Evolutionary conservation across 2,113 vertebrate genomes (phyloP), one percentile per base, ranked within the genome.

Genomic region (Pagrus major): DNA sequence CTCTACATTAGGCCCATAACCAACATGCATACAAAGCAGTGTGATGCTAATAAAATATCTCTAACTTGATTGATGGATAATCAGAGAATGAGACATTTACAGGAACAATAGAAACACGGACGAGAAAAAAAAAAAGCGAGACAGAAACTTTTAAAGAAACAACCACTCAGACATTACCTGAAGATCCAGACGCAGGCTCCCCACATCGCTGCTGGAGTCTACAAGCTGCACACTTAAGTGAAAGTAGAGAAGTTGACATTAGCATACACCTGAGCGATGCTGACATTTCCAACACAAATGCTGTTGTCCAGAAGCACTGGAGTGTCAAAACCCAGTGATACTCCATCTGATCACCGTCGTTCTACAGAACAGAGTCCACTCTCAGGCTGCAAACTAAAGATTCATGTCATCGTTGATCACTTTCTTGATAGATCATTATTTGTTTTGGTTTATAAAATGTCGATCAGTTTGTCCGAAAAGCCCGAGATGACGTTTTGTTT

Each of bases 201-300:
- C 44, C 61, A 79, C 94, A 94, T 94, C 23, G 72, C 81, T 88
- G 64, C 76, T 75, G 63, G 79, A 56, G 76, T 74, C 49, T 69
- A 12, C 39, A 42, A 41, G 27, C 20, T 35, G 67, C 61, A 79
- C 63, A 65, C 82, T 67, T 76, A 3, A 66, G 51, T 58, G 72
- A 72, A 72, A 84, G 69, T 11, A 69, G 41, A 86, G 51, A 88
- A 44, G 55, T 61, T 84, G 56, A 76, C 29, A 86, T 78, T 49
- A 84, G 51, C 39, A 61, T 37, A 52, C 42, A 65, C 7, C 47
- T 33, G 31, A 76, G 55, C 3, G 4, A 2, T 7, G 5, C 52
- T 68, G 27, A 60, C 71, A 68, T 78, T 88, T 66, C 18, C 31
- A 69, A 80, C 69, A 9, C 63, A 56, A 72, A 7, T 9, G 46